phyloP scores from a whole-genome alignment of 2,888 invertebrate genomes.

The Adelognathus sp. region DNA sequence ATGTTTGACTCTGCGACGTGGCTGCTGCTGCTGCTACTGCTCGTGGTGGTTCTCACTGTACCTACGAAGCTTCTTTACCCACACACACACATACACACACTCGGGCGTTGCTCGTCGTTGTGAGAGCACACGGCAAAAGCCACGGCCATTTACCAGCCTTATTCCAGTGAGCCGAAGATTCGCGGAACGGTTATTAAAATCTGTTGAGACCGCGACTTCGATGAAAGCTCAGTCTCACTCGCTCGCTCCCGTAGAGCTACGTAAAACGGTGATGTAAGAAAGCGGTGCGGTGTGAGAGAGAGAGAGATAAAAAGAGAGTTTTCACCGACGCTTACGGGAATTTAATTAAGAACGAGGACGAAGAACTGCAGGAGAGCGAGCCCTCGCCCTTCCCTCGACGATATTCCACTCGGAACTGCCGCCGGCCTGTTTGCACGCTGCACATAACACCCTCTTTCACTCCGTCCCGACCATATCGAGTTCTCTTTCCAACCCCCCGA shows the following conservation, averaged over 20 bases:
- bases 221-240: no score
- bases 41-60: constrained; percentile 37
- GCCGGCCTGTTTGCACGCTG: constrained; percentile 32
- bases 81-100: constrained; percentile 2
- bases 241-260: constrained; percentile 38
- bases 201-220: constrained; percentile 58
- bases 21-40: no score
- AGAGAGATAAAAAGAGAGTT: constrained; percentile 30
- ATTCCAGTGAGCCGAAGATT: constrained; percentile 63
- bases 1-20: constrained; percentile 71
- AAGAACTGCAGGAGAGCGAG: constrained; percentile 29
- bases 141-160: constrained; percentile 74
- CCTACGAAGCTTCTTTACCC: background rate
- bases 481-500: background rate
- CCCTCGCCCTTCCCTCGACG: no score
- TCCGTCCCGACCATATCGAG: constrained; percentile 21
- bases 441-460: constrained; percentile 7
- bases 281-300: background rate
- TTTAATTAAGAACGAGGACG: constrained; percentile 67
- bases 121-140: constrained; percentile 16
- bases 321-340: constrained; percentile 67
- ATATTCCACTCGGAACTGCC: constrained; percentile 38
- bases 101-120: background rate
- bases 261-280: background rate
- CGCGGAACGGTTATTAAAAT: constrained; percentile 73